Evolutionary conservation across 2,888 invertebrate genomes (phyloP).

Genomic region (Choristoneura rosaceana): DNA sequence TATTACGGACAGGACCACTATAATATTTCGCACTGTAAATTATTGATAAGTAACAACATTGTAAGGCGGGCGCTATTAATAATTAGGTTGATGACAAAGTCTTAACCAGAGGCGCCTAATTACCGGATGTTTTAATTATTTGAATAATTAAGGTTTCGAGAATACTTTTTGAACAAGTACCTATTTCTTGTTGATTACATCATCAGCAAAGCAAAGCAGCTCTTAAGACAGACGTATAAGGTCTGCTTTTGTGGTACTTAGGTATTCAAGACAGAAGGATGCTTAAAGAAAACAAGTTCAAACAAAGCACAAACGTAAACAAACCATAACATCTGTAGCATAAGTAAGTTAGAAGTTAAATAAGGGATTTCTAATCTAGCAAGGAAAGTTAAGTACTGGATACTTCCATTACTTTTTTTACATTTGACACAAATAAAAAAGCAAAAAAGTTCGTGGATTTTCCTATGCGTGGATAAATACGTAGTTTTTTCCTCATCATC

Average conservation of each 20-base stretch:
- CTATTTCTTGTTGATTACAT: neutral
- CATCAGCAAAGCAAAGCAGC: neutral
- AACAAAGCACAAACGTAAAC: neutral
- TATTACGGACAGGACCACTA: neutral
- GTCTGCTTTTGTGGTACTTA: neutral
- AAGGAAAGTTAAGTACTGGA: neutral
- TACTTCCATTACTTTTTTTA: neutral
- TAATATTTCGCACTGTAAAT: neutral
- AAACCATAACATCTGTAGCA: neutral
- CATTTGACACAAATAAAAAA: neutral
- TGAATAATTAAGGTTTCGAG: neutral
- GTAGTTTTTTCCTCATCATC: conserved; percentile 16
- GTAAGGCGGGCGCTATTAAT: neutral
- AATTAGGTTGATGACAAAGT: neutral
- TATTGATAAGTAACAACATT: neutral
- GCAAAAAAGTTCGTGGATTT: neutral
- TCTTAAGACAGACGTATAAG: neutral
- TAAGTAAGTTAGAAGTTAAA: neutral
- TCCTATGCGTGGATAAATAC: neutral
- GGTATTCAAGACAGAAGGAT: neutral
- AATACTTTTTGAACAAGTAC: neutral
- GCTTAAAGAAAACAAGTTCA: neutral
- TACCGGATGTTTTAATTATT: conserved; percentile 7
- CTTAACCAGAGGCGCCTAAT: neutral
- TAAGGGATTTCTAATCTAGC: neutral